Percentiles rank a stretch among this genome's conserved stretches.
phyloP scores from a whole-genome alignment of 2,797 vertebrate species.

The Gadopsis marmoratus region DNA sequence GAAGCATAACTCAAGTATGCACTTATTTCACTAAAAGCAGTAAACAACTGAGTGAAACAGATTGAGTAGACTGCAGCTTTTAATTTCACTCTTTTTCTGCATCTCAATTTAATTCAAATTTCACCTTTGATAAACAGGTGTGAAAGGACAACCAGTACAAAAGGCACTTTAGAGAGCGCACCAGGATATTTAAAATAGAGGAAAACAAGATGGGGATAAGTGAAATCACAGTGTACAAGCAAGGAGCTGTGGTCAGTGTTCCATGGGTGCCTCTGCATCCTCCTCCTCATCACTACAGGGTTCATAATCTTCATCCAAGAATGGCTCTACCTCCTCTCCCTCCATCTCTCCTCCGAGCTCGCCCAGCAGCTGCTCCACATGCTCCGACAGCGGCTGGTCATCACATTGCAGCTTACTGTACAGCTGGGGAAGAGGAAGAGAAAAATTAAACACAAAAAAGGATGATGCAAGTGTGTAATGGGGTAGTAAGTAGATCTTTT shows the following conservation, averaged over 20 bases:
- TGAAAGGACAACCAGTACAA: constrained; percentile 45
- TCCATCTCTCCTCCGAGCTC: constrained; percentile 82
- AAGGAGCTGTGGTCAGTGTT: constrained; percentile 74
- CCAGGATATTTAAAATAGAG: constrained; percentile 24
- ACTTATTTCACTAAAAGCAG: constrained; percentile 66
- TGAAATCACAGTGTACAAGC: constrained; percentile 22
- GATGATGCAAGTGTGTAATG: constrained; percentile 28
- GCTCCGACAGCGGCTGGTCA: constrained; percentile 83
- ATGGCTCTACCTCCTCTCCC: constrained; percentile 69
- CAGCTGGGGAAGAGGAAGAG: constrained; percentile 69
- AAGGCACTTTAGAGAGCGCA: constrained; percentile 62
- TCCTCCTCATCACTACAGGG: constrained; percentile 83
- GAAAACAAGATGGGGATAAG: constrained; percentile 3
- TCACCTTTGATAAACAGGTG: constrained; percentile 50
- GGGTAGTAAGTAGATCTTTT: background rate
- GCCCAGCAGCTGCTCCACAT: constrained; percentile 83
- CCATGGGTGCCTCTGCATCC: constrained; percentile 79
- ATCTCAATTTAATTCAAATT: constrained; percentile 47
- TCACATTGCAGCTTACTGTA: constrained; percentile 86
- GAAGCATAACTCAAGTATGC: constrained; percentile 49
- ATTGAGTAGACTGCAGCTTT: constrained; percentile 55
- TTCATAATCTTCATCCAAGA: constrained; percentile 80
- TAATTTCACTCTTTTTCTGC: constrained; percentile 59
- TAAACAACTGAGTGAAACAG: constrained; percentile 55
- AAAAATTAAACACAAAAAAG: background rate